Conservation (phyloP, 2,797 vertebrate genomes). For the Poeciliopsis gracilis region DNA sequence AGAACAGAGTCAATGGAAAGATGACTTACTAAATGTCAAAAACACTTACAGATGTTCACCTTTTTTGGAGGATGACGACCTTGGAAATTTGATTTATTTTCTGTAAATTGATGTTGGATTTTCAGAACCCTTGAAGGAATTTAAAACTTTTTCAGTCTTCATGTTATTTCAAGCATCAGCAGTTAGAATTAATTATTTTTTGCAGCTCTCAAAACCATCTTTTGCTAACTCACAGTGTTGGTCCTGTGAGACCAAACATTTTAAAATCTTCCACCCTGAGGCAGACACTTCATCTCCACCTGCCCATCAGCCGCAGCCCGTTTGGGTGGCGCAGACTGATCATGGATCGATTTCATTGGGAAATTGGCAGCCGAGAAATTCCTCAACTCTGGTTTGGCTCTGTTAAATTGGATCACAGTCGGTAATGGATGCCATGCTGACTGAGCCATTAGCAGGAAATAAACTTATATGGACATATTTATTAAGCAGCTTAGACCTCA, state of each 20-base stretch:
- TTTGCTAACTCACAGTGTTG: neutral
- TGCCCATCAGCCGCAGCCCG: neutral
- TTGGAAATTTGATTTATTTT: neutral
- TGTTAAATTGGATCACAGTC: conserved; percentile 71
- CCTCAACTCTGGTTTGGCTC: conserved; percentile 41
- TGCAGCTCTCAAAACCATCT: neutral
- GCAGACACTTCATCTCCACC: neutral
- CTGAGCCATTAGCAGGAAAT: conserved; percentile 67
- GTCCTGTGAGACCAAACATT: neutral
- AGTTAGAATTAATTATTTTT: neutral
- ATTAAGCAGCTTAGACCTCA: conserved; percentile 68
- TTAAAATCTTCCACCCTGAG: neutral
- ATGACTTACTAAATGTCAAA: neutral
- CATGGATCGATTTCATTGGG: neutral
- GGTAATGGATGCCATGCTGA: conserved; percentile 74
- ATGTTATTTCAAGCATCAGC: neutral
- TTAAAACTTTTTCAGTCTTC: neutral
- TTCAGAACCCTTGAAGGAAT: neutral
- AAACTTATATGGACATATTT: conserved; percentile 71
- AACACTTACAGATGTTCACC: neutral
- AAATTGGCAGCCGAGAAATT: conserved; percentile 23
- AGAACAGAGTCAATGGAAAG: neutral
- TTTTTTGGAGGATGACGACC: neutral
- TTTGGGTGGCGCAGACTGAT: neutral
- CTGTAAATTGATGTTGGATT: no score